phyloP scores from a whole-genome alignment of 2,888 invertebrate genomes.

The Scaptomyza caliginosa region DNA sequence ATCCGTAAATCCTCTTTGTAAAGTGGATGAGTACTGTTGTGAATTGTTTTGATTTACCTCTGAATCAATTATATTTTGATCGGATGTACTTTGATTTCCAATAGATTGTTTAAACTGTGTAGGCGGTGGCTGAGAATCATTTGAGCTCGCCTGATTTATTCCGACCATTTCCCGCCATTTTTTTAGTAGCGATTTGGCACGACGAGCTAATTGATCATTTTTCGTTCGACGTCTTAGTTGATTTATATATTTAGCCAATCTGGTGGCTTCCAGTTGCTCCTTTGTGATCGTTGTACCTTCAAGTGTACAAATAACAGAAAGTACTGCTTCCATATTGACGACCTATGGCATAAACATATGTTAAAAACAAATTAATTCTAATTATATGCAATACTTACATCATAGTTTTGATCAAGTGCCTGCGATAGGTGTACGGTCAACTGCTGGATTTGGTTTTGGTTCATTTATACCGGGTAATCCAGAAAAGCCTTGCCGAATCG shows the following conservation, averaged over 20 bases:
- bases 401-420: conserved; percentile 98
- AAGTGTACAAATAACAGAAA: conserved; percentile 96
- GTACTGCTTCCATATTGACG: conserved; percentile 96
- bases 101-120: not conserved
- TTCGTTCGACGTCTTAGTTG: conserved; percentile 94
- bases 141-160: conserved; percentile 83
- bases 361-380: not conserved
- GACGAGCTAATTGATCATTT: conserved; percentile 92
- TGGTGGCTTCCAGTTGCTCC: conserved; percentile 89
- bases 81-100: conserved; percentile 6
- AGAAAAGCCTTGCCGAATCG: conserved; percentile 11
- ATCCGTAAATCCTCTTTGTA: conserved; percentile 26
- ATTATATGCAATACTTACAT: conserved; percentile 90
- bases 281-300: conserved; percentile 89
- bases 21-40: conserved; percentile 15
- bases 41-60: conserved; percentile 4
- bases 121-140: conserved; percentile 49
- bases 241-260: conserved; percentile 96
- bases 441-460: conserved; percentile 91
- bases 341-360: conserved; percentile 87
- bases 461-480: conserved; percentile 87
- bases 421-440: conserved; percentile 98
- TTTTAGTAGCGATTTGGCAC: conserved; percentile 95
- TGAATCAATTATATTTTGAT: conserved; percentile 10
- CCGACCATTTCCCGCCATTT: conserved; percentile 95